Evolutionary conservation across 1,140 invertebrate genomes (phyloP).

Genomic region (Neuroterus valhalla): DNA sequence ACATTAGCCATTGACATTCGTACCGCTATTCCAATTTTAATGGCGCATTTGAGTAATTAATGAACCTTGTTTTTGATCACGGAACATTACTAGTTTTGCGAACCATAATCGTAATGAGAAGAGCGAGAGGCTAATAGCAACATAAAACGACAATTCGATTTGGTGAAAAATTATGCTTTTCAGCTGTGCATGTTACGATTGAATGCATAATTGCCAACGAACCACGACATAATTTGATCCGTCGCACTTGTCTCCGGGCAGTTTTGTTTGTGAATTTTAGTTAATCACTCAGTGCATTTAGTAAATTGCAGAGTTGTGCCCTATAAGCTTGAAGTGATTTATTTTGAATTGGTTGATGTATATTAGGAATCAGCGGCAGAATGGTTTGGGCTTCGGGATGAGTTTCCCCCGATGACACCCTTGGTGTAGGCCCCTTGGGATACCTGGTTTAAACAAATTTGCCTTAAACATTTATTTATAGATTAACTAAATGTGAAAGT

Average conservation of each 20-base stretch:
- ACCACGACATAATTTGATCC: slow-evolving; percentile 26
- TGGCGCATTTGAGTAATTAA: slow-evolving; percentile 28
- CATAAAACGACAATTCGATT: slow-evolving; percentile 24
- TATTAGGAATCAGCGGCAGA: too few species aligned
- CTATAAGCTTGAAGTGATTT: not conserved
- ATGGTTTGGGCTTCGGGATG: too few species aligned
- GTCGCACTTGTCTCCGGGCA: slow-evolving; percentile 9
- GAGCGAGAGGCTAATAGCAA: not conserved
- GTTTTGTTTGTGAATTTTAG: slow-evolving; percentile 4
- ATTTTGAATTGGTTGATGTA: too few species aligned
- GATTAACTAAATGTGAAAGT: too few species aligned
- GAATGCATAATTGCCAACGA: slow-evolving; percentile 27
- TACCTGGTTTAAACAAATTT: too few species aligned
- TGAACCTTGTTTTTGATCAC: slow-evolving; percentile 28
- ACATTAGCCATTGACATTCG: not conserved
- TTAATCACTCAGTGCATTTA: slow-evolving; percentile 4
- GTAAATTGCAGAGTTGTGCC: slow-evolving; percentile 2
- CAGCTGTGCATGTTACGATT: slow-evolving; percentile 7
- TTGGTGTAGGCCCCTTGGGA: too few species aligned
- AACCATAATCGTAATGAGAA: slow-evolving; percentile 16
- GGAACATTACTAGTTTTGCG: slow-evolving; percentile 21
- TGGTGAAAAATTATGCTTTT: slow-evolving; percentile 20
- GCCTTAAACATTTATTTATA: too few species aligned
- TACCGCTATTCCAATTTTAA: not conserved
- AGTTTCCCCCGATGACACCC: too few species aligned